Percentiles rank a stretch among this genome's conserved stretches.
phyloP scores from a whole-genome alignment of 2,888 invertebrate species.

The Chymomyza fuscimana region DNA sequence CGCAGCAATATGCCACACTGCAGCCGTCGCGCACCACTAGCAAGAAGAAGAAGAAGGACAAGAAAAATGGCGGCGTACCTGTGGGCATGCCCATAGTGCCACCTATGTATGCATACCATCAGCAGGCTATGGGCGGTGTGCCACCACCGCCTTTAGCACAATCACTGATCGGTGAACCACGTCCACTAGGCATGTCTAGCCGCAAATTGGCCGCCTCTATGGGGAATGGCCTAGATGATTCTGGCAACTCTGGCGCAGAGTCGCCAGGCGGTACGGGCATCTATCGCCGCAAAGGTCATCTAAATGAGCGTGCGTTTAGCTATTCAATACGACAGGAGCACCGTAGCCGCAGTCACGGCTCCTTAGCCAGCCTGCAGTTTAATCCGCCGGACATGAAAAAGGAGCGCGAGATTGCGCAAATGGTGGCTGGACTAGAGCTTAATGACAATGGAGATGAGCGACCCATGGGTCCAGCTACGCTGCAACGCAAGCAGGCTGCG shows the following conservation, averaged over 20 bases:
- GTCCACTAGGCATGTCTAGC: slow-evolving; percentile 81
- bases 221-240: slow-evolving; percentile 82
- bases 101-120: slow-evolving; percentile 80
- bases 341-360: slow-evolving; percentile 94
- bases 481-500: slow-evolving; percentile 73
- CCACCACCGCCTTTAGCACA: slow-evolving; percentile 80
- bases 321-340: slow-evolving; percentile 97
- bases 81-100: slow-evolving; percentile 81
- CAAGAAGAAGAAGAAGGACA: slow-evolving; percentile 80
- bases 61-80: slow-evolving; percentile 76
- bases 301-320: slow-evolving; percentile 95
- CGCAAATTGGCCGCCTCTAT: slow-evolving; percentile 85
- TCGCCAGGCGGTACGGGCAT: slow-evolving; percentile 88
- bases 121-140: slow-evolving; percentile 60
- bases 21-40: slow-evolving; percentile 84
- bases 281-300: slow-evolving; percentile 93
- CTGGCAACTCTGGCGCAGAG: slow-evolving; percentile 81
- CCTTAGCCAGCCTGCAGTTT: slow-evolving; percentile 93
- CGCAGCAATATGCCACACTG: slow-evolving; percentile 84
- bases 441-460: slow-evolving; percentile 83
- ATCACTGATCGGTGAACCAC: slow-evolving; percentile 82
- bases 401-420: slow-evolving; percentile 94
- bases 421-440: slow-evolving; percentile 93
- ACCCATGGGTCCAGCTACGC: slow-evolving; percentile 79
- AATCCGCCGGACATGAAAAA: slow-evolving; percentile 92